Percentiles rank a stretch among this genome's conserved stretches.
Evolutionary conservation across 1,140 invertebrate genomes (phyloP).

Genomic region (Maconellicoccus hirsutus): DNA sequence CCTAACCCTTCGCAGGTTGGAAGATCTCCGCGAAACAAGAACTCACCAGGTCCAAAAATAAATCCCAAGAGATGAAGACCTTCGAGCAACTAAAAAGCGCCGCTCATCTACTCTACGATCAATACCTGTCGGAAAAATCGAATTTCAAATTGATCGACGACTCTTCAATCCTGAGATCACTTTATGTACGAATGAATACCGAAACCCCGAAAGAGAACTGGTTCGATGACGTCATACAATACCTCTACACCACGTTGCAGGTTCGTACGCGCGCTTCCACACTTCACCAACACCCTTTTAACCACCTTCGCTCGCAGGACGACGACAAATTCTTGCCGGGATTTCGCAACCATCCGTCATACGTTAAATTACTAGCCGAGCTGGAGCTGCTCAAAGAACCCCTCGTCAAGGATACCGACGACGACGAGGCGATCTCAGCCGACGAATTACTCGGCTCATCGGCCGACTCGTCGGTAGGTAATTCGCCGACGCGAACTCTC

Average conservation of each 20-base stretch:
- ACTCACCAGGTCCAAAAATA: conserved; percentile 10
- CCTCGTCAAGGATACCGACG: conserved; percentile 43
- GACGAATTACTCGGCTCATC: conserved; percentile 27
- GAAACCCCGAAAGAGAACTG: conserved; percentile 53
- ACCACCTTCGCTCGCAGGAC: conserved; percentile 33
- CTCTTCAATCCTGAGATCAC: not conserved
- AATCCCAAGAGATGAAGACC: not conserved
- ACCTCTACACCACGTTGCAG: not conserved
- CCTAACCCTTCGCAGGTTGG: conserved; percentile 44
- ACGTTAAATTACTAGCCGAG: conserved; percentile 62
- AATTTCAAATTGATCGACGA: not conserved
- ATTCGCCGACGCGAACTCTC: not conserved
- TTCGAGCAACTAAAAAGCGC: conserved; percentile 47
- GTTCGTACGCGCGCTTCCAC: not conserved
- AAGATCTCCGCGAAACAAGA: conserved; percentile 64
- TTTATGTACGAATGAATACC: conserved; percentile 45
- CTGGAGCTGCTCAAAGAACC: conserved; percentile 44
- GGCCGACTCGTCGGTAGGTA: not conserved
- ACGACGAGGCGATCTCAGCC: conserved; percentile 39
- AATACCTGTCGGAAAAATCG: conserved; percentile 41
- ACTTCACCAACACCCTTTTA: not conserved
- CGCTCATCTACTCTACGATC: conserved; percentile 68
- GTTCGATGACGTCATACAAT: conserved; percentile 61
- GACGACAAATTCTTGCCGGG: conserved; percentile 55
- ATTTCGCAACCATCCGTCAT: conserved; percentile 54